A percentile compares a stretch with the other conserved stretches of the same genome.
These are phyloP conservation scores for Druon quercuslanigerum DNA, from an alignment of 1,140 invertebrate species.

Conservation along the genomic window DNA sequence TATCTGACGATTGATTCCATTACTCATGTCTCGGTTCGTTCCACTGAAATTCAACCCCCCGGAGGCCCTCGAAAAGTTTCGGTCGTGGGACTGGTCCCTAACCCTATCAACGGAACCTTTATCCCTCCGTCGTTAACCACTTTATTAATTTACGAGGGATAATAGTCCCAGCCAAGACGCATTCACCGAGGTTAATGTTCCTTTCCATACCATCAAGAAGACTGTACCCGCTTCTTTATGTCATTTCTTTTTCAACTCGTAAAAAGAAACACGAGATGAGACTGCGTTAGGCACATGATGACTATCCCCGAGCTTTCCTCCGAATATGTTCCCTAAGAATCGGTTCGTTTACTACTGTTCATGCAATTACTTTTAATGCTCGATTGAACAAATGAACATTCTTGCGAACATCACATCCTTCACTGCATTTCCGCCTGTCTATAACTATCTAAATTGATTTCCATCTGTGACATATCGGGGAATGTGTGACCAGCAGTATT, in stretches of 20 bases:
- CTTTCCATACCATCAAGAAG: neutral
- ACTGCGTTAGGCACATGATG: neutral
- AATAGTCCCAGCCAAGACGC: conserved; percentile 51
- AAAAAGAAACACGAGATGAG: neutral
- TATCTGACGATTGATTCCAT: neutral
- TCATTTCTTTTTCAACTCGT: conserved; percentile 1
- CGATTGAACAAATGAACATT: too few relatives aligned
- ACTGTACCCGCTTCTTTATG: neutral
- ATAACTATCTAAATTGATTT: too few relatives aligned
- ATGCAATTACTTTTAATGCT: too few relatives aligned
- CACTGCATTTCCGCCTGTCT: too few relatives aligned
- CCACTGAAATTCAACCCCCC: conserved; percentile 25
- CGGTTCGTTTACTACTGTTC: too few relatives aligned
- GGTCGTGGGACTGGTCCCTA: conserved; percentile 18
- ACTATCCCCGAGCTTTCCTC: neutral
- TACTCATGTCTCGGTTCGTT: neutral
- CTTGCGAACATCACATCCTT: too few relatives aligned
- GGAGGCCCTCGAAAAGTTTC: conserved; percentile 9
- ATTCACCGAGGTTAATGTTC: conserved; percentile 27
- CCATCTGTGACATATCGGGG: too few relatives aligned
- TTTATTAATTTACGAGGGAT: conserved; percentile 69
- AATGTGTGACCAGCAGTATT: too few relatives aligned
- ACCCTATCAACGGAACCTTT: conserved; percentile 49
- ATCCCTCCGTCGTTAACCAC: conserved; percentile 59
- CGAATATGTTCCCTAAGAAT: too few relatives aligned